Conservation (phyloP, 2,888 invertebrate species). For the Endotricha flammealis region DNA sequence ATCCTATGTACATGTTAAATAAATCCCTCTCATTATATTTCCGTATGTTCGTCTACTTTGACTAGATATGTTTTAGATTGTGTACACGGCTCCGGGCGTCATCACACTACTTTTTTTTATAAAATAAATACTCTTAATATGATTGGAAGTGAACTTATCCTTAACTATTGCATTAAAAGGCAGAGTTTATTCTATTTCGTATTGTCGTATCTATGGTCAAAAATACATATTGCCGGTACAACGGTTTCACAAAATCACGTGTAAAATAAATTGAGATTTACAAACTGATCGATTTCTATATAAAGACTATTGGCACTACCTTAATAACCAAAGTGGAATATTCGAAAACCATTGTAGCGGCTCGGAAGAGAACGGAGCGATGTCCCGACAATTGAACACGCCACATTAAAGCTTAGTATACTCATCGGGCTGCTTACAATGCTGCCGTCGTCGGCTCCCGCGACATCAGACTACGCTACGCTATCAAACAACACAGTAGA, state of each 20-base stretch:
- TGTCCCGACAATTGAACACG: constrained; percentile 19
- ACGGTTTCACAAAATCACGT: constrained; percentile 17
- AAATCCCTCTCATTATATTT: constrained; percentile 40
- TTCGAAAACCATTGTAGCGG: constrained; percentile 17
- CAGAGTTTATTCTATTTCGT: constrained; percentile 67
- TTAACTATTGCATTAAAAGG: constrained; percentile 73
- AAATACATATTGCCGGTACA: constrained; percentile 42
- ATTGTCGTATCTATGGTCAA: constrained; percentile 76
- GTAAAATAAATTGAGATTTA: background rate
- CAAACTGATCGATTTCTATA: no score
- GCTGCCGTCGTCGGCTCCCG: constrained; percentile 6
- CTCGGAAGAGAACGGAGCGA: constrained; percentile 9
- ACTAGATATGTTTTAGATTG: constrained; percentile 77
- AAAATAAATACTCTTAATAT: constrained; percentile 64
- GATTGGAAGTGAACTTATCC: constrained; percentile 60
- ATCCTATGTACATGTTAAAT: constrained; percentile 59
- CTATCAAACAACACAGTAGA: constrained; percentile 18
- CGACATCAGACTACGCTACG: constrained; percentile 13
- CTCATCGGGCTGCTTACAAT: background rate
- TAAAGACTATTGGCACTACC: background rate
- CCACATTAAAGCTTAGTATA: constrained; percentile 15
- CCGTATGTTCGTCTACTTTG: constrained; percentile 59
- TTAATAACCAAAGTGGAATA: background rate
- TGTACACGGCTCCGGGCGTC: constrained; percentile 53
- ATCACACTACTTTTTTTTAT: constrained; percentile 51